A percentile compares a stretch with the other conserved stretches of the same genome.
Conservation (phyloP, 1,140 invertebrate species). For the Philotrypesis tridentata region DNA sequence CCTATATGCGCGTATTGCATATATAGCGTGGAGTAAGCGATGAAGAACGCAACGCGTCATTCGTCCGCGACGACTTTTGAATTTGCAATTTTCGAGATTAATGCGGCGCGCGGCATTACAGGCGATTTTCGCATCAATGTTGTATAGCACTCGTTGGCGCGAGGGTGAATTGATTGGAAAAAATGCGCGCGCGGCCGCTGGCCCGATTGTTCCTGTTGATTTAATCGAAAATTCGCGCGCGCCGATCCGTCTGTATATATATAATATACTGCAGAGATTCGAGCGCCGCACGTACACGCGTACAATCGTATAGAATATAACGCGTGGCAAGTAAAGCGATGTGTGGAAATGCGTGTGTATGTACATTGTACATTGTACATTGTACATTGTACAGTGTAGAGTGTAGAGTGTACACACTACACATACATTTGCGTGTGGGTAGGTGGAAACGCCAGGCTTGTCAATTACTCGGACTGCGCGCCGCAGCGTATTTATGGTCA, state of each 20-base stretch:
- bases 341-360: no score
- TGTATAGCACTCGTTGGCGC: background rate
- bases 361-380: no score
- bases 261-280: no score
- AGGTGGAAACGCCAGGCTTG: slow-evolving; percentile 18
- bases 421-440: background rate
- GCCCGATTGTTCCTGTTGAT: slow-evolving; percentile 18
- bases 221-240: slow-evolving; percentile 29
- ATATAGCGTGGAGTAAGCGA: no score
- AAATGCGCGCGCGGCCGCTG: background rate
- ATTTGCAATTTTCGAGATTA: background rate
- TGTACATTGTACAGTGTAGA: no score
- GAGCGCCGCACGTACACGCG: no score
- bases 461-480: slow-evolving; percentile 28
- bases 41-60: no score
- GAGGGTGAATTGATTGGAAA: slow-evolving; percentile 23
- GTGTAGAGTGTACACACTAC: no score
- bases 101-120: background rate
- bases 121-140: background rate
- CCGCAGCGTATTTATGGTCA: slow-evolving; percentile 31
- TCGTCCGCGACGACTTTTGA: no score
- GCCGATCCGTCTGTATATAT: background rate
- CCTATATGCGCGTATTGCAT: no score
- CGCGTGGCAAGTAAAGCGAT: no score
- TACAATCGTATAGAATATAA: no score